Base-by-base conservation (phyloP, 2,113 vertebrate genomes). In the Notothenia coriiceps region DNA sequence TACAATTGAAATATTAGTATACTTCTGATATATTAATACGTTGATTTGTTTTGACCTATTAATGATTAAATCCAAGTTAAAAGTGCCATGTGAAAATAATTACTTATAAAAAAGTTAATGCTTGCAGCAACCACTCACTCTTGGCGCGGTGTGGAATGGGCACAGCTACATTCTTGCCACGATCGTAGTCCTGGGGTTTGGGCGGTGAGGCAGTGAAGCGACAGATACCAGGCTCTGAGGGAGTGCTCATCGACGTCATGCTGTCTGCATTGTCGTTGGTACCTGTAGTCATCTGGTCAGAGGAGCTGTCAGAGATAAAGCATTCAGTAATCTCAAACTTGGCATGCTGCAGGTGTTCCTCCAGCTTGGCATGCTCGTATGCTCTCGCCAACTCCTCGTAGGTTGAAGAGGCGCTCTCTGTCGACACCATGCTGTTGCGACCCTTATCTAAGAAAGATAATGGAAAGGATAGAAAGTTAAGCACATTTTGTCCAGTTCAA, bases 401-500 rank as follows among this genome's bases (percentile, higher is more conserved):
- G 77, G 97, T 99, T 17, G 97, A 99, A 0, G 97, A 98, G 74
- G 97, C 97, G 0, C 97, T 99, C 94, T 99, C 97, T 0, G 97
- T 99, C 0, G 98, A 99, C 87, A 99, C 98, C 98, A 99, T 99
- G 94, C 98, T 99, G 96, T 99, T 99, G 17, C 98, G 95, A 0
- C 98, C 98, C 92, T 99, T 99, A 92, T 99, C 98, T 91, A 44
- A 14, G 46, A 69, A 65, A 69, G 29, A 74, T 13, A 70, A 54
- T 14, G 15, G 2, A 54, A 52, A 66, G 0, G 18, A 59, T 46
- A 51, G 5, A 49, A 77, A 68, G 0, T 44, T 0, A 0, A n/a
- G 50, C n/a, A 29, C 47, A 63, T 57, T 72, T 66, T 62, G 33
- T 51, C 9, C 18, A 62, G n/a, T 14, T 35, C 12, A 43, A 49